Percentiles rank a stretch among this genome's conserved stretches.
Evolutionary conservation across 2,113 vertebrate species (phyloP).

Genomic region (Chloropsis cyanopogon): DNA sequence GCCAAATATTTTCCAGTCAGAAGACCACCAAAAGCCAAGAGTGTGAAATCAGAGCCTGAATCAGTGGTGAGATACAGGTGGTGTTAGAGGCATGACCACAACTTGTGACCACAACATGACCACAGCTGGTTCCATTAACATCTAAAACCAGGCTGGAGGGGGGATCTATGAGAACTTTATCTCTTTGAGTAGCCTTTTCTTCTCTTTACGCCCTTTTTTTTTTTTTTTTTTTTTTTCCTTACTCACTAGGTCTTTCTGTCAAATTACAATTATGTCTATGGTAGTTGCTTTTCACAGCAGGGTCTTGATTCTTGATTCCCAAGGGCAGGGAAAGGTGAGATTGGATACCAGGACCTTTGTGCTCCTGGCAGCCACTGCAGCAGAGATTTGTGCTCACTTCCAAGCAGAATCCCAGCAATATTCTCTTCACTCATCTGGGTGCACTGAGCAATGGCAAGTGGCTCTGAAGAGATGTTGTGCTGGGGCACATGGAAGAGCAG

Average conservation of each 20-base stretch:
- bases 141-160: not conserved
- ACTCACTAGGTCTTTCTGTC: not conserved
- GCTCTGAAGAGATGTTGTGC: not conserved
- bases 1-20: not conserved
- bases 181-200: not conserved
- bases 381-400: not conserved
- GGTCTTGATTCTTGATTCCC: not conserved
- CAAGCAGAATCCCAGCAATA: not conserved
- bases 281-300: not conserved
- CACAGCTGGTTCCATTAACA: not conserved
- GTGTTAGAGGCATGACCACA: too few relatives aligned
- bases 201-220: accelerated
- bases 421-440: not conserved
- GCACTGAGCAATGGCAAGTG: not conserved
- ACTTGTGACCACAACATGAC: not conserved
- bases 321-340: not conserved
- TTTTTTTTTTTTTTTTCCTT: accelerated
- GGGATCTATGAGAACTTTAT: not conserved
- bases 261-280: not conserved
- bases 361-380: not conserved
- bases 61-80: not conserved
- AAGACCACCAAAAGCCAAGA: not conserved
- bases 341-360: not conserved
- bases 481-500: not conserved
- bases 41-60: not conserved